A percentile compares a stretch with the other conserved stretches of the same genome.
Evolutionary conservation across 2,113 vertebrate genomes (phyloP).

Genomic region (Crotalus viridis): DNA sequence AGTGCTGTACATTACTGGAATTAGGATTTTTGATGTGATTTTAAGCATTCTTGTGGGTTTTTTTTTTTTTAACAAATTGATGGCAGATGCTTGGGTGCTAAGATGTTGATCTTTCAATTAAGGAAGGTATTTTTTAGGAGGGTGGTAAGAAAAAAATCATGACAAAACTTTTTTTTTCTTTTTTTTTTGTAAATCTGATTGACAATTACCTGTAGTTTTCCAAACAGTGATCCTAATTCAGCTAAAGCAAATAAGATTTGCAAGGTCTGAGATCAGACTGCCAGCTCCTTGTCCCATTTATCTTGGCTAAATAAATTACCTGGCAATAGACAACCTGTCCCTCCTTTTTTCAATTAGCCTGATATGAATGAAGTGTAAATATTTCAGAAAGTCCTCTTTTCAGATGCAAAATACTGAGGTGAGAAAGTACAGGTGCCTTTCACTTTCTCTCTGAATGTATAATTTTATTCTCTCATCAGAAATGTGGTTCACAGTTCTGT

Average conservation of each 20-base stretch:
- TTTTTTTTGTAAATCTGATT: background rate
- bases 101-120: slow-evolving; percentile 17
- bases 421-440: background rate
- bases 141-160: background rate
- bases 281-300: slow-evolving; percentile 27
- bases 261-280: background rate
- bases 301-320: slow-evolving; percentile 23
- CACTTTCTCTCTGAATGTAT: background rate
- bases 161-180: background rate
- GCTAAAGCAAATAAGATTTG: background rate
- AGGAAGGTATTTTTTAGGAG: background rate
- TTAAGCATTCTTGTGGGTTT: background rate
- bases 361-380: slow-evolving; percentile 31
- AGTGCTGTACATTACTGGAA: background rate
- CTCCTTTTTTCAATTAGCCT: slow-evolving; percentile 23
- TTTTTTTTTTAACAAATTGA: background rate
- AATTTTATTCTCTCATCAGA: background rate
- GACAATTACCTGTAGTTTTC: background rate
- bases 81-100: accelerated
- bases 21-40: background rate
- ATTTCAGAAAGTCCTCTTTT: background rate
- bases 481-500: slow-evolving; percentile 13
- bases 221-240: slow-evolving; percentile 42
- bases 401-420: background rate
- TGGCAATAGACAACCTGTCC: slow-evolving; percentile 13